Conservation (phyloP, 2,888 invertebrate species). For the Lithophane ornitopus region DNA sequence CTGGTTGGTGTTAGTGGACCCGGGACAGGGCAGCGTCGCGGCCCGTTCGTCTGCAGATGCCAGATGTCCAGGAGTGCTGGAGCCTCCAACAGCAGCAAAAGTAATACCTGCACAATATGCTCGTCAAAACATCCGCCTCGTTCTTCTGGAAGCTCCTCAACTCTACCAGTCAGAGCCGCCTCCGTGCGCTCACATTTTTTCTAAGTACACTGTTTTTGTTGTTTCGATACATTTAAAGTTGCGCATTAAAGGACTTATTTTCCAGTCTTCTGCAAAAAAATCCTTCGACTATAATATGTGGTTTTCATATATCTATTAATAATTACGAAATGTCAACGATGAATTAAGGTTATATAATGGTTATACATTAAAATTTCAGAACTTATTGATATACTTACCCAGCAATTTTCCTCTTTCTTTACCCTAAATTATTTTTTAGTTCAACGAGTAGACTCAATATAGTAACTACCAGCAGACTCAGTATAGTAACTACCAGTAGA, state of each 20-base stretch:
- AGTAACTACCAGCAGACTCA: not conserved
- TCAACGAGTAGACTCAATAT: not conserved
- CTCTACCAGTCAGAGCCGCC: constrained; percentile 31
- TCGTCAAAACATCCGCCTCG: constrained; percentile 5
- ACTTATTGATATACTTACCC: not conserved
- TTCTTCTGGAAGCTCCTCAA: constrained; percentile 6
- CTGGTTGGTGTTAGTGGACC: constrained; percentile 31
- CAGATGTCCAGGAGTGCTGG: constrained; percentile 15
- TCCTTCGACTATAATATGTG: not conserved
- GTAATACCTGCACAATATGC: constrained; percentile 25
- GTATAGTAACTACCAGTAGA: too few species aligned
- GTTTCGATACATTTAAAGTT: not conserved
- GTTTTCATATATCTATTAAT: not conserved
- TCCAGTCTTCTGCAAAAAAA: not conserved
- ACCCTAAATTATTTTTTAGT: not conserved
- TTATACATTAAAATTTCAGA: not conserved
- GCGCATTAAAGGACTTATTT: not conserved
- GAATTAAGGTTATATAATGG: not conserved
- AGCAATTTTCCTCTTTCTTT: not conserved
- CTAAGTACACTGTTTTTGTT: constrained; percentile 9
- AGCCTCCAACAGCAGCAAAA: constrained; percentile 15
- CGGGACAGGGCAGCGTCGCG: constrained; percentile 19
- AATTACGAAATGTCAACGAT: constrained; percentile 8
- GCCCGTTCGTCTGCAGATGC: constrained; percentile 29
- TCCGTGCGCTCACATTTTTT: constrained; percentile 52